These are phyloP conservation scores for Vesta saturnalis DNA, from an alignment of 2,888 invertebrate genomes.

Conservation along the genomic window DNA sequence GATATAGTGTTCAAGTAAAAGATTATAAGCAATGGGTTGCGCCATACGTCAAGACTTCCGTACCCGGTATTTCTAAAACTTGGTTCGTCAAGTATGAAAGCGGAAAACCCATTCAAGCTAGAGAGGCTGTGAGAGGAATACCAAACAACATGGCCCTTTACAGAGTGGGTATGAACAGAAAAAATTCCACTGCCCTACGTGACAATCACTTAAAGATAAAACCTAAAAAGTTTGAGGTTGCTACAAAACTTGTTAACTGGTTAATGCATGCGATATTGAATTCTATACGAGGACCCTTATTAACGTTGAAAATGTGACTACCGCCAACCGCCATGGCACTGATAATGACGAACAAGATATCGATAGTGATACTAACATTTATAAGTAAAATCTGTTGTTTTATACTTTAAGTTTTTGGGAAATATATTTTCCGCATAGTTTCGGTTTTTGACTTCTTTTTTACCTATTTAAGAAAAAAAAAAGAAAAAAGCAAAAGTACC, in stretches of 20 bases:
- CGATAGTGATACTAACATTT: too few species aligned
- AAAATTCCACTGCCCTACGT: neutral
- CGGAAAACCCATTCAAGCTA: slow-evolving; percentile 7
- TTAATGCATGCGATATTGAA: neutral
- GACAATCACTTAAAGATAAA: neutral
- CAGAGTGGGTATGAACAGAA: neutral
- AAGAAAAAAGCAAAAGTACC: too few species aligned
- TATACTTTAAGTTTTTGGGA: too few species aligned
- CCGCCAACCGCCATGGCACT: too few species aligned
- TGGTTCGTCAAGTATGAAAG: slow-evolving; percentile 9
- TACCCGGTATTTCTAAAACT: slow-evolving; percentile 20
- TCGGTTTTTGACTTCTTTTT: too few species aligned
- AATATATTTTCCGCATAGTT: too few species aligned
- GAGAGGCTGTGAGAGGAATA: slow-evolving; percentile 13
- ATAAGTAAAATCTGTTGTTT: too few species aligned
- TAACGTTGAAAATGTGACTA: too few species aligned
- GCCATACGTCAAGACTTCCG: neutral
- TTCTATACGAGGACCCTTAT: too few species aligned
- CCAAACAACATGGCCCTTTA: too few species aligned
- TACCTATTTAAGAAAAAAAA: too few species aligned
- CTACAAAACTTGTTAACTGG: neutral
- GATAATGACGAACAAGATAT: too few species aligned
- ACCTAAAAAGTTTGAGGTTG: neutral
- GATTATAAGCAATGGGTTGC: neutral
- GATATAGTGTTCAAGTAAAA: neutral